phyloP scores from a whole-genome alignment of 2,888 invertebrate genomes.

The Ormyrus labotus region DNA sequence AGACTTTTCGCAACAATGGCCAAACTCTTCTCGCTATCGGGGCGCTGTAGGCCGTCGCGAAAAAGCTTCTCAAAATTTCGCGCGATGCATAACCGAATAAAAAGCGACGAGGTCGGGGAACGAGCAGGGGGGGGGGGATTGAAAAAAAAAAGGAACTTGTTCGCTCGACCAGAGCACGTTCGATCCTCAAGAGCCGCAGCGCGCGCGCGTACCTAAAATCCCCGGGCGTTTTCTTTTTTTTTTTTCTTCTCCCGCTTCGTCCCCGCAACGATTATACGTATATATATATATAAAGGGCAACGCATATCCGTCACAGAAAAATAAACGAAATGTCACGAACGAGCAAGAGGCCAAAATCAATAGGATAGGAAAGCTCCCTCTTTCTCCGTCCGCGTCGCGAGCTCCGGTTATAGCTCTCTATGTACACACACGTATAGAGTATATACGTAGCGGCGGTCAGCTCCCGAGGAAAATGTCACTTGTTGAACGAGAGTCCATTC shows the following conservation, averaged over 20 bases:
- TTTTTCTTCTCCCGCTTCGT: neutral
- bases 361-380: slow-evolving; percentile 21
- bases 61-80: too few relatives aligned
- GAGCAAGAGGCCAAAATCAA: slow-evolving; percentile 36
- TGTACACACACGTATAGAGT: neutral
- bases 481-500: slow-evolving; percentile 38
- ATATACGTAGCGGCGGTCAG: slow-evolving; percentile 22
- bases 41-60: too few relatives aligned
- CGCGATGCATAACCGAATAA: too few relatives aligned
- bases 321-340: slow-evolving; percentile 32
- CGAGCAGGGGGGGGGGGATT: too few relatives aligned
- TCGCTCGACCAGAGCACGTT: neutral
- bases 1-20: neutral
- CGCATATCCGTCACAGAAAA: slow-evolving; percentile 39
- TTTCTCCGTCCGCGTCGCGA: neutral
- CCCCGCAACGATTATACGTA: neutral
- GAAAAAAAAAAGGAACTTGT: too few relatives aligned
- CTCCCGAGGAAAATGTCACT: slow-evolving; percentile 47
- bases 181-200: slow-evolving; percentile 7
- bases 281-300: neutral
- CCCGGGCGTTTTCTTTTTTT: neutral
- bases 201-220: neutral
- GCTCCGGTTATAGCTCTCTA: neutral
- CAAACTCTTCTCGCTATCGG: too few relatives aligned
- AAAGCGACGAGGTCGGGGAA: too few relatives aligned